Base-by-base conservation (phyloP, 2,797 vertebrate genomes). In the Hydrocynus forskahlii region DNA sequence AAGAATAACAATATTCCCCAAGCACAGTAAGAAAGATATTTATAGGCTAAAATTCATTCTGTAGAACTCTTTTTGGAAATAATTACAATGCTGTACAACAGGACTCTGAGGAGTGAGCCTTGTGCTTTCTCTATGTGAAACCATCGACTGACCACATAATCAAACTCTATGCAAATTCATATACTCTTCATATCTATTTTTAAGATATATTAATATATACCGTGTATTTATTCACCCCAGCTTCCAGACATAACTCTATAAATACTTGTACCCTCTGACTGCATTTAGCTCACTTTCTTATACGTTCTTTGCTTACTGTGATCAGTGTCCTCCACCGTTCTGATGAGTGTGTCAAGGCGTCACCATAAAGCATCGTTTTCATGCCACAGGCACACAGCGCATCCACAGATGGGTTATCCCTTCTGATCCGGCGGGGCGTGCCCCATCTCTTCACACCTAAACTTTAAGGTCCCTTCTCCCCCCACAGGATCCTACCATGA, bases 61-160 rank as follows among this genome's bases (percentile, higher is more conserved):
- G 92, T 96, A 95, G 95, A 96, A 96, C 94, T 96, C 93, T 95
- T 93, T 69, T 91, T 91, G 90, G 81, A 93, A 93, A 92, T 96
- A 96, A 96, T 97, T 96, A 97, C 96, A 96, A 92, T 96, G 95
- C 94, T 94, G 92, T 96, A 96, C 96, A 97, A 95, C 94, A 94
- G 91, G 90, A 95, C 95, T 92, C 93, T 89, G 89, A 89, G 66
- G 75, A 86, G 64, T 79, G 87, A 95, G 94, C 92, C 93, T 96
- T 97, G 96, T 97, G 96, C 96, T 97, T 97, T 95, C 94, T 93
- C 87, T 88, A 92, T 89, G 92, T 92, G 91, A 91, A 86, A 88
- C 88, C 91, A 90, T 86, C 83, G 52, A 59, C 71, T 79, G 89
- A 86, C 91, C 88, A 85, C 86, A 90, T 83, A 86, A 60, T 57